A percentile compares a stretch with the other conserved stretches of the same genome.
Evolutionary conservation across 2,113 vertebrate genomes (phyloP).

Genomic region (Nothobranchius furzeri): DNA sequence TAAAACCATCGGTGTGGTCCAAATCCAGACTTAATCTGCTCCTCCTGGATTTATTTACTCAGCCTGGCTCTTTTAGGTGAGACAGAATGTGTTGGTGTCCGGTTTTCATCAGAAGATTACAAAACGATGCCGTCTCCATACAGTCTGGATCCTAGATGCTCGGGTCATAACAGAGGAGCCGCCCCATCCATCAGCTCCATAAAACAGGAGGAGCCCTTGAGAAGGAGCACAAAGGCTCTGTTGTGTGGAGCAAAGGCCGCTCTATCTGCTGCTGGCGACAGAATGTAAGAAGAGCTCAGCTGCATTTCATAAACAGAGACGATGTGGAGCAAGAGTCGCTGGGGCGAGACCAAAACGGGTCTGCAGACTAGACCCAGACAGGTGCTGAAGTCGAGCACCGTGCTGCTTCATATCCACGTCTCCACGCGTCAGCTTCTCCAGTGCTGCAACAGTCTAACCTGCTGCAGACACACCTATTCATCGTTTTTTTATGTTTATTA

Average conservation of each 20-base stretch:
- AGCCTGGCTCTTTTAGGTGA: constrained; percentile 71
- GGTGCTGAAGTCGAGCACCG: not conserved
- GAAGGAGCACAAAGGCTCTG: constrained; percentile 8
- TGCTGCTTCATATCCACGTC: not conserved
- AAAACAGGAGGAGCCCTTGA: not conserved
- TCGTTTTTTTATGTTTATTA: too few relatives aligned
- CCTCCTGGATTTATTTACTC: not conserved
- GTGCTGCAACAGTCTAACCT: not conserved
- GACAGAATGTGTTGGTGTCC: constrained; percentile 80
- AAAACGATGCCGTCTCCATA: not conserved
- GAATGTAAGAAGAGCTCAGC: constrained; percentile 13
- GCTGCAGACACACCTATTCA: not conserved
- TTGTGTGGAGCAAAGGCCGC: constrained; percentile 35
- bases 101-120: constrained; percentile 4
- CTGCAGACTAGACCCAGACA: not conserved
- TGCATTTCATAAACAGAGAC: constrained; percentile 3
- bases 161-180: not conserved
- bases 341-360: not conserved
- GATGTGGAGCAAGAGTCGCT: not conserved
- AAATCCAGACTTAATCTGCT: constrained; percentile 3
- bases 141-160: too few relatives aligned
- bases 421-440: not conserved
- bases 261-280: constrained; percentile 33
- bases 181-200: not conserved
- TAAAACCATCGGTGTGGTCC: not conserved